Evolutionary conservation across 2,888 invertebrate genomes (phyloP).

Genomic region (Drosophila longiperda): DNA sequence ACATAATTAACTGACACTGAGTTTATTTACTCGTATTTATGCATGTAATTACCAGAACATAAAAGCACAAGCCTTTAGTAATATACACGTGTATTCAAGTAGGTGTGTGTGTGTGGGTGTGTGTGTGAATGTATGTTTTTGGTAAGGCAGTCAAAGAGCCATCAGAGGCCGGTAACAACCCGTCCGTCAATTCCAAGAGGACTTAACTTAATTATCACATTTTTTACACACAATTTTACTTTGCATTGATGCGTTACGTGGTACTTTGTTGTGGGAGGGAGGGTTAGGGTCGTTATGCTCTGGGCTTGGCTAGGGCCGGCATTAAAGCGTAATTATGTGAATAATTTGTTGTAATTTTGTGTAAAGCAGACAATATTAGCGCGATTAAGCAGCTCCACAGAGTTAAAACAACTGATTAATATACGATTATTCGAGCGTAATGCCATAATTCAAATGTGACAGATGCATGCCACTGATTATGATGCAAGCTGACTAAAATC

Average conservation of each 20-base stretch:
- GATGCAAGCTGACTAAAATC: neutral
- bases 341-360: constrained; percentile 78
- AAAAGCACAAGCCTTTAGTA: constrained; percentile 21
- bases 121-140: neutral
- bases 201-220: constrained; percentile 80
- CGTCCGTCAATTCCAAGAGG: constrained; percentile 64
- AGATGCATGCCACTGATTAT: constrained; percentile 4
- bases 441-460: constrained; percentile 20
- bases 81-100: neutral
- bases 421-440: constrained; percentile 51
- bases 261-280: neutral
- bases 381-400: constrained; percentile 63
- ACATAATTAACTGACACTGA: constrained; percentile 79
- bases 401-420: constrained; percentile 74
- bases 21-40: constrained; percentile 46
- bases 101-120: neutral
- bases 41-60: constrained; percentile 28
- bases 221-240: constrained; percentile 80
- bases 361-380: constrained; percentile 60
- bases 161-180: constrained; percentile 23
- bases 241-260: constrained; percentile 68
- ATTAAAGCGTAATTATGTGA: constrained; percentile 77
- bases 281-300: constrained; percentile 7
- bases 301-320: constrained; percentile 44
- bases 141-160: constrained; percentile 36